Percentiles rank a stretch among this genome's conserved stretches.
Conservation (phyloP, 2,888 invertebrate genomes). For the Stenoptilia bipunctidactyla region DNA sequence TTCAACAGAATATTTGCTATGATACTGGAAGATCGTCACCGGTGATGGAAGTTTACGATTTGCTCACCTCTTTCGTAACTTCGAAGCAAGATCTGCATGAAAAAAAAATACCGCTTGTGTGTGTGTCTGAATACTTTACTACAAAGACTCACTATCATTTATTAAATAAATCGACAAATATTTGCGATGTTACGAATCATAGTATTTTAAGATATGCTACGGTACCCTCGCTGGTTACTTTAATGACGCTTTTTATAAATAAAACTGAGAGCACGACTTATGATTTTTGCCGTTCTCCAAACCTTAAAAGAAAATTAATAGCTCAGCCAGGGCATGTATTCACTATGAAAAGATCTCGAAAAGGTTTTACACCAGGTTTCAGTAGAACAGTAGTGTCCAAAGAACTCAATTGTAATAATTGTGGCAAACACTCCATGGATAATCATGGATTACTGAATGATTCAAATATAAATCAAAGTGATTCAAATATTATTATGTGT, state of each 20-base stretch:
- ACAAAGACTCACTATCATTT: conserved; percentile 2
- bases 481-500: no score
- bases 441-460: no score
- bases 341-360: no score
- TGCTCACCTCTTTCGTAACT: conserved; percentile 9
- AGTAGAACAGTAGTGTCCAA: no score
- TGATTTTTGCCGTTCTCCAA: no score
- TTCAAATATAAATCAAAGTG: no score
- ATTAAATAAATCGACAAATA: not conserved
- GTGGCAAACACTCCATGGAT: no score
- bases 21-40: conserved; percentile 26
- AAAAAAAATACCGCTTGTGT: not conserved
- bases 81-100: not conserved
- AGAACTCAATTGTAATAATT: no score
- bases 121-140: not conserved
- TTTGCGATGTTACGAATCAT: not conserved
- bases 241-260: not conserved
- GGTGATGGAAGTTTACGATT: conserved; percentile 32
- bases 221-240: not conserved
- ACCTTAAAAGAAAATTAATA: no score
- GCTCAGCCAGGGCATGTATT: no score
- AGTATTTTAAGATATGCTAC: not conserved
- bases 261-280: not conserved
- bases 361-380: no score
- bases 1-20: conserved; percentile 6